phyloP scores from a whole-genome alignment of 2,797 vertebrate genomes.

The Chiloscyllium punctatum region DNA sequence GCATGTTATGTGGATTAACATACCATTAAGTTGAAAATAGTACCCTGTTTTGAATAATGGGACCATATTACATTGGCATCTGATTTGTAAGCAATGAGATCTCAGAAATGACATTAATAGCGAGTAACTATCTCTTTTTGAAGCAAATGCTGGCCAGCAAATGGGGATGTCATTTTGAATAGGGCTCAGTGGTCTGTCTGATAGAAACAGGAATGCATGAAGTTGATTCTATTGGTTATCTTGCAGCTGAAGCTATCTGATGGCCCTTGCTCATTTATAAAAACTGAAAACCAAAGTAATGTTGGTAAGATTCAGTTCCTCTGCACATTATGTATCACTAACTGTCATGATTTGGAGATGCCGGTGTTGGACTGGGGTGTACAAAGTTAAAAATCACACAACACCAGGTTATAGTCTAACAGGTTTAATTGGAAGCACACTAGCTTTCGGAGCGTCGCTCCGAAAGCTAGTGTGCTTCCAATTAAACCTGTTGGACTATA shows the following conservation, averaged over 20 bases:
- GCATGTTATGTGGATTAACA: too few species aligned
- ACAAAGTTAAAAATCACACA: too few species aligned
- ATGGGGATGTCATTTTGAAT: neutral
- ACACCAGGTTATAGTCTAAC: too few species aligned
- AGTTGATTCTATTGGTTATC: neutral
- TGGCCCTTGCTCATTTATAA: neutral
- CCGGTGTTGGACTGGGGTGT: too few species aligned
- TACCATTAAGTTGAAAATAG: too few species aligned
- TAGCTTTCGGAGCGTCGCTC: too few species aligned
- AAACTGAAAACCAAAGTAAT: neutral
- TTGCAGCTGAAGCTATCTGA: neutral
- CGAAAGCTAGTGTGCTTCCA: too few species aligned
- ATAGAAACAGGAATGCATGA: neutral
- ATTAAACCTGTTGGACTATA: too few species aligned
- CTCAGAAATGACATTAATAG: neutral
- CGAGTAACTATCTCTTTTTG: neutral
- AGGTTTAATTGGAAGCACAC: too few species aligned
- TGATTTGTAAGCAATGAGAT: neutral
- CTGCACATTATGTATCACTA: neutral
- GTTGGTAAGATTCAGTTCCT: neutral
- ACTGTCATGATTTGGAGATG: too few species aligned
- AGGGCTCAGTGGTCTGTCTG: neutral
- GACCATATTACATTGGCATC: neutral
- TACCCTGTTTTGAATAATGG: neutral
- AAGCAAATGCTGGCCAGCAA: neutral